Conservation (phyloP, 2,797 vertebrate genomes). For the Gymnoscopelus braueri region DNA sequence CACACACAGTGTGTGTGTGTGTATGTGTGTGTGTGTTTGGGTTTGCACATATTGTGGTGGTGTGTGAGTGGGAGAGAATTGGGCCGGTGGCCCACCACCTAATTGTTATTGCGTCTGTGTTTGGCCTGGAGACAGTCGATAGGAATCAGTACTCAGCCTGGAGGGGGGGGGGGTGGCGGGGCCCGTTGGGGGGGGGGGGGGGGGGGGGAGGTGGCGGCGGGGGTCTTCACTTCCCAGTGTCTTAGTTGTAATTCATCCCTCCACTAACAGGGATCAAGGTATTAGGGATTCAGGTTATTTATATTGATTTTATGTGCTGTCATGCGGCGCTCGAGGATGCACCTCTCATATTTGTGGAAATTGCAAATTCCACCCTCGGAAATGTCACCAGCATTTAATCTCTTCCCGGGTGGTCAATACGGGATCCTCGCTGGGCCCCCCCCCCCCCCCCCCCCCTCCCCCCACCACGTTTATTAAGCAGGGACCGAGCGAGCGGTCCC, state of each 20-base stretch:
- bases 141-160: conserved; percentile 81
- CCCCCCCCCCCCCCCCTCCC: conserved; percentile 3
- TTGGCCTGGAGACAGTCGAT: conserved; percentile 87
- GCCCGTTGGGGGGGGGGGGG: conserved; percentile 37
- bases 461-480: conserved; percentile 86
- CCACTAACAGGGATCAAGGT: conserved; percentile 97
- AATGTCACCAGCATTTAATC: conserved; percentile 99
- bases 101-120: conserved; percentile 88
- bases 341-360: conserved; percentile 95
- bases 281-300: conserved; percentile 99
- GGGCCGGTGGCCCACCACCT: conserved; percentile 77
- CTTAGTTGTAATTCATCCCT: conserved; percentile 93
- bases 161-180: conserved; percentile 18
- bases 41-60: conserved; percentile 22
- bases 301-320: conserved; percentile 99
- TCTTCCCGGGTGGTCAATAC: conserved; percentile 91
- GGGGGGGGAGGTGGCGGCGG: conserved; percentile 38
- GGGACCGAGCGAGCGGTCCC: conserved; percentile 71
- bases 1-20: conserved; percentile 1
- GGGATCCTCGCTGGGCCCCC: conserved; percentile 70
- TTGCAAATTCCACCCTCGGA: conserved; percentile 97
- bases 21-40: conserved; percentile 24
- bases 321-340: conserved; percentile 89
- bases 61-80: conserved; percentile 72
- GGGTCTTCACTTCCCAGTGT: conserved; percentile 81